Percentiles rank a stretch among this genome's conserved stretches.
Conservation (phyloP, 2,888 invertebrate genomes). For the Eudasyphora cyanicolor region DNA sequence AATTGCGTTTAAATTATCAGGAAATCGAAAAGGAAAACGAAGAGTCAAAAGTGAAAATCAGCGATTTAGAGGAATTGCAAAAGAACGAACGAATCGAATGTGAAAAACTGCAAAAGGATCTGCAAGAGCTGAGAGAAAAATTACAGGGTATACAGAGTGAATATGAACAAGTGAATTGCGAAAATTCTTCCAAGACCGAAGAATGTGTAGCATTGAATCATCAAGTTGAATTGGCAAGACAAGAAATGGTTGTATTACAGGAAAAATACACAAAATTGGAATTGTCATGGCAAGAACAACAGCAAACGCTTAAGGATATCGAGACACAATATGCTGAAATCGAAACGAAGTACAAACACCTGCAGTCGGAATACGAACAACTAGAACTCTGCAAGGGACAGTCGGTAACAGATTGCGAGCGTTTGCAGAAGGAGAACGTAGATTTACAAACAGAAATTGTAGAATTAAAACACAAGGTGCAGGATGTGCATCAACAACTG, state of each 20-base stretch:
- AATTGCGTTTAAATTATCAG: slow-evolving; percentile 56
- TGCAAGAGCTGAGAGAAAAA: slow-evolving; percentile 66
- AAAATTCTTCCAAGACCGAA: slow-evolving; percentile 68
- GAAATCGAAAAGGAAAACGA: slow-evolving; percentile 58
- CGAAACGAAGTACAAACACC: slow-evolving; percentile 70
- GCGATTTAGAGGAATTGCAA: slow-evolving; percentile 58
- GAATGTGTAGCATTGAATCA: slow-evolving; percentile 69
- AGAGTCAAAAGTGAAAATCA: slow-evolving; percentile 50
- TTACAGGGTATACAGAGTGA: slow-evolving; percentile 69
- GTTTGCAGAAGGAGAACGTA: slow-evolving; percentile 72
- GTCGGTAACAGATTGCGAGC: slow-evolving; percentile 67
- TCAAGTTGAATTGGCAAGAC: slow-evolving; percentile 66
- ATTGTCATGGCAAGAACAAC: slow-evolving; percentile 66
- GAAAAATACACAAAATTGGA: slow-evolving; percentile 70
- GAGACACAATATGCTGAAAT: slow-evolving; percentile 71
- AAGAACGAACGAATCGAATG: slow-evolving; percentile 66
- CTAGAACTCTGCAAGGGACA: slow-evolving; percentile 67
- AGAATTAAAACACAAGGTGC: slow-evolving; percentile 69
- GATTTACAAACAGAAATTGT: slow-evolving; percentile 71
- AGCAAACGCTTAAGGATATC: slow-evolving; percentile 68
- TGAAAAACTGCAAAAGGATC: slow-evolving; percentile 69
- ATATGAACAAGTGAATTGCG: slow-evolving; percentile 65
- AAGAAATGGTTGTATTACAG: slow-evolving; percentile 70
- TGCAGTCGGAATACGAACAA: slow-evolving; percentile 71
- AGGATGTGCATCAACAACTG: slow-evolving; percentile 70